Base-by-base conservation (phyloP, 2,888 invertebrate species). In the Stenoptilia bipunctidactyla region DNA sequence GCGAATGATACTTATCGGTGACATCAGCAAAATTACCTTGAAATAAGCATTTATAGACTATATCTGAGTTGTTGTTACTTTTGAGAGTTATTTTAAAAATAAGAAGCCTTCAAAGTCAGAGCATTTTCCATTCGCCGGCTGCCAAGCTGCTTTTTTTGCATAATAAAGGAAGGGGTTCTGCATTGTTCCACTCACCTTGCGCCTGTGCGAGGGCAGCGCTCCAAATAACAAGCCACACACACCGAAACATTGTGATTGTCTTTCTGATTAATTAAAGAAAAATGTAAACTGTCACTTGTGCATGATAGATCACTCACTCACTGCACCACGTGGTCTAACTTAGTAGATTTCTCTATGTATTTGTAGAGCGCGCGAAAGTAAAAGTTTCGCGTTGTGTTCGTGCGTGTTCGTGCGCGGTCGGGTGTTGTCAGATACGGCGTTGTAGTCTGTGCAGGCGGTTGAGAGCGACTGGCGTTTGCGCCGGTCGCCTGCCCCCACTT, bases 161-260 rank as follows among this genome's bases (percentile, higher is more conserved):
- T 44, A 45, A 48, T 42, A 45, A 51, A 53, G 49, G 49, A 46
- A 45, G 51, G 45, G 48, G 51, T 48, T 50, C 52, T 58, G 20
- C 68, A 71, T 73, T 75, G 72, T 71, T 68, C 57, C 52, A 74
- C 80, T 82, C 64, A 82, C 80, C 80, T 82, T 82, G 79, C 56
- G 67, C 71, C 67, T 72, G 70, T 53, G 58, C 65, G 62, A 72
- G 62, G 57, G 61, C 62, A 66, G 58, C 67, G 70, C 75, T 74
- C 80, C 77, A 82, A 64, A 79, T 66, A 65, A 77, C 61, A 63
- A 73, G 56, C 53, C 61, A 62, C 56, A 69, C 55, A 64, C 69
- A 66, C 58, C 76, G 56, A 58, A 76, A 67, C 77, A 79, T 80
- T 65, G 69, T 72, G 70, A 67, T 56, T 60, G 63, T 66, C 57